Percentiles rank a stretch among this genome's conserved stretches.
Conservation (phyloP, 2,888 invertebrate genomes). For the Sphinx pinastri region DNA sequence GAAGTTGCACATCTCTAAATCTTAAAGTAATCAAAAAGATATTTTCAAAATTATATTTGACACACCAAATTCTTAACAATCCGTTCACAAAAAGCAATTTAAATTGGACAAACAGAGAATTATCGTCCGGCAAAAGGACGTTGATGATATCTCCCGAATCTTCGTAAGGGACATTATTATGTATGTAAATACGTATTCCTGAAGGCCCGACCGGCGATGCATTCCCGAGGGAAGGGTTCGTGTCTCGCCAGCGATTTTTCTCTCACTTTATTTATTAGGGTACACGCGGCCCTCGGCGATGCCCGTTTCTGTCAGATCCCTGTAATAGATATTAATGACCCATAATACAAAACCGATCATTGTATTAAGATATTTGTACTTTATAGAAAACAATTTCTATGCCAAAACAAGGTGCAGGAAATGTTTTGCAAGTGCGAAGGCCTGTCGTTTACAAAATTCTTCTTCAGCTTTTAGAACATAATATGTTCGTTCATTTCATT, state of each 20-base stretch:
- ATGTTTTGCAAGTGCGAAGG: background rate
- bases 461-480: too few species aligned
- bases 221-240: conserved; percentile 50
- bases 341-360: conserved; percentile 15
- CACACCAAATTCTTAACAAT: background rate
- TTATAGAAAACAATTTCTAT: background rate
- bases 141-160: conserved; percentile 30
- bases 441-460: too few species aligned
- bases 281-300: conserved; percentile 40
- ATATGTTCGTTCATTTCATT: too few species aligned
- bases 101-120: background rate
- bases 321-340: conserved; percentile 44
- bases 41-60: background rate
- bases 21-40: too few species aligned
- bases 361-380: background rate
- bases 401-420: background rate
- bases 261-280: conserved; percentile 62
- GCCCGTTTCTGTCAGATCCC: conserved; percentile 46
- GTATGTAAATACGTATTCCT: conserved; percentile 57
- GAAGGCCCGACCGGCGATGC: conserved; percentile 38
- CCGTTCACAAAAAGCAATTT: background rate
- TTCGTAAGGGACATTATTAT: conserved; percentile 51
- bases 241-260: conserved; percentile 57
- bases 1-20: too few species aligned
- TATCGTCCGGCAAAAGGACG: conserved; percentile 15